phyloP scores from a whole-genome alignment of 2,797 vertebrate species.

The Enteromius unitaeniatus region DNA sequence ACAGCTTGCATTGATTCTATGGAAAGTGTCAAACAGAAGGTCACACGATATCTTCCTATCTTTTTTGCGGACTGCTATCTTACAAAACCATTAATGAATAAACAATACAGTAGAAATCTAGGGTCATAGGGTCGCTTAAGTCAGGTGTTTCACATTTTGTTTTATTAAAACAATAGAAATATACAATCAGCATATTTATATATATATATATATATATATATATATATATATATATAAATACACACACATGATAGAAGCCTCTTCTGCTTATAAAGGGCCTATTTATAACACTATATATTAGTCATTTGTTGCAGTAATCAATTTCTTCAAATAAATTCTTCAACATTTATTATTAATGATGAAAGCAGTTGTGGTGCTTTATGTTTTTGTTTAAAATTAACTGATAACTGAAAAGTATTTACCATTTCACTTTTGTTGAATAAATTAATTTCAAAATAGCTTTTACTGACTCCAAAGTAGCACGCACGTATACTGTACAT shows the following conservation, averaged over 20 bases:
- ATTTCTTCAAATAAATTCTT: no score
- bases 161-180: not conserved
- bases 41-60: not conserved
- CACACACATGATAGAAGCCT: not conserved
- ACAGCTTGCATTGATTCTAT: not conserved
- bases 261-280: not conserved
- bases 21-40: constrained; percentile 28
- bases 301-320: no score
- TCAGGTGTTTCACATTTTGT: not conserved
- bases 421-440: not conserved
- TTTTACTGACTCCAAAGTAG: not conserved
- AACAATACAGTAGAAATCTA: not conserved
- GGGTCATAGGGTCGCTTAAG: not conserved
- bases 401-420: not conserved
- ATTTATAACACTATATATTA: not conserved
- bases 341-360: no score
- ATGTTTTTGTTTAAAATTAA: not conserved
- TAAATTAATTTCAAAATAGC: no score
- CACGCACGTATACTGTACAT: not conserved
- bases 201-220: no score
- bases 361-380: no score
- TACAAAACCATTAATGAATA: not conserved
- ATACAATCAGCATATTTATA: not conserved
- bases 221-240: no score
- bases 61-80: not conserved